Evolutionary conservation across 2,113 vertebrate genomes (phyloP), one percentile per base, ranked within the genome.

Genomic region (Marcusenius ussheri): DNA sequence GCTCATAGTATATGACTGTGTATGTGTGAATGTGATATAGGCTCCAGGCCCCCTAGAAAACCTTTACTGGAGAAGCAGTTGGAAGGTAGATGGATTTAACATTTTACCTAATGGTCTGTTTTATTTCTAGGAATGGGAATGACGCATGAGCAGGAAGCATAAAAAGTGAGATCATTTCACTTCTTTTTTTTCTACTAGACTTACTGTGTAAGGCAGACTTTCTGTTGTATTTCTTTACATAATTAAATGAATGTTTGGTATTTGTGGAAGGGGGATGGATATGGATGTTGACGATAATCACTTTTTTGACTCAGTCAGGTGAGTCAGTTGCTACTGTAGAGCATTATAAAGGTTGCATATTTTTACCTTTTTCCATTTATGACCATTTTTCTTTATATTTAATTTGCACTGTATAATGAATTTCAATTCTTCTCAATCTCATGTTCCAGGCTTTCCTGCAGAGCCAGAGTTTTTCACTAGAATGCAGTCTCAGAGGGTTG

Each of bases 61-160:
- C 31, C 39, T 83, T 39, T 42, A 45, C 35, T 21, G 39, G 39
- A 83, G 13, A 39, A 19, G 31, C 31, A 45, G 11, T 83, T 39
- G 39, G 35, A 39, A 42, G 77, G 13, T 17, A 83, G 8, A 27
- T 66, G 62, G n/a, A 66, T 11, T 10, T 66, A 66, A 27, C 9
- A 66, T 66, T 24, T 83, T 47, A 83, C 7, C 35, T 47, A 83
- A 83, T 45, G 13, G 19, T 49, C 27, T 8, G 13, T 19, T 27
- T 86, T 27, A 45, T 90, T 58, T 46, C 50, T 89, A 94, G 94
- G 87, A 93, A 95, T n/a, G 95, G 93, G 19, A 93, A 94, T 6
- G 95, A 95, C 5, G 93, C 93, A 87, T 95, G 97, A 91, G 91
- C 96, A 27, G 95, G 93, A 91, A 93, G 93, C 89, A 94, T 94